Evolutionary conservation across 2,113 vertebrate genomes (phyloP), one percentile per base, ranked within the genome.

Genomic region (Proteles cristata): DNA sequence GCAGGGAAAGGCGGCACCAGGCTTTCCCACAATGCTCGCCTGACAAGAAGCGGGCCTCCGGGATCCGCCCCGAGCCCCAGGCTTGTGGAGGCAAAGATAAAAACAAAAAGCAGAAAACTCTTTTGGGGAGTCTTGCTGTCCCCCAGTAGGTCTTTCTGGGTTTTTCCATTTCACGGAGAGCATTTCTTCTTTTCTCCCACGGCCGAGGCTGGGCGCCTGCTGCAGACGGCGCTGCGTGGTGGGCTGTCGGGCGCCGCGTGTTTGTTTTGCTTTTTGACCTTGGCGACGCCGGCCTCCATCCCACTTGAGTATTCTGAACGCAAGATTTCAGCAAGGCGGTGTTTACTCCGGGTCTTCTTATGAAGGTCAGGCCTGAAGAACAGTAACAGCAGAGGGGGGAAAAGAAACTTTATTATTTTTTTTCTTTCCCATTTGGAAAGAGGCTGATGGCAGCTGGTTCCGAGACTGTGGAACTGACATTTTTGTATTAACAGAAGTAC

Each of bases 241-340:
- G 68, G 92, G 93, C 93, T 91, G 88, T 95, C 90, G 48, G 76
- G 45, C 93, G 96, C 97, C 0, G 83, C 73, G 11, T 11, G 96
- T 21, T 68, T 83, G 79, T 74, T 98, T 69, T 58, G 98, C 97
- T 66, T 98, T 88, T 87, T 98, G 97, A 86, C 97, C 98, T 98
- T 98, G 94, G 97, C 79, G 23, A 63, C 35, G 17, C 71, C 31
- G 0, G 96, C 26, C 93, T 98, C 98, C 97, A 99, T 93, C 26
- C 99, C 99, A 2, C 99, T 99, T 69, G 99, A 98, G 95, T 99
- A 99, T 86, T 99, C 99, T 0, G 99, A 99, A 33, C 97, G 92
- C 66, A 99, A 48, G 89, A 99, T 88, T 16, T 97, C 97, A 0
- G 98, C 98, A 1, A 99, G 98, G 53, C 80, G 97, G 50, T 16